phyloP scores from a whole-genome alignment of 2,888 invertebrate species.

The Cactoblastis cactorum region DNA sequence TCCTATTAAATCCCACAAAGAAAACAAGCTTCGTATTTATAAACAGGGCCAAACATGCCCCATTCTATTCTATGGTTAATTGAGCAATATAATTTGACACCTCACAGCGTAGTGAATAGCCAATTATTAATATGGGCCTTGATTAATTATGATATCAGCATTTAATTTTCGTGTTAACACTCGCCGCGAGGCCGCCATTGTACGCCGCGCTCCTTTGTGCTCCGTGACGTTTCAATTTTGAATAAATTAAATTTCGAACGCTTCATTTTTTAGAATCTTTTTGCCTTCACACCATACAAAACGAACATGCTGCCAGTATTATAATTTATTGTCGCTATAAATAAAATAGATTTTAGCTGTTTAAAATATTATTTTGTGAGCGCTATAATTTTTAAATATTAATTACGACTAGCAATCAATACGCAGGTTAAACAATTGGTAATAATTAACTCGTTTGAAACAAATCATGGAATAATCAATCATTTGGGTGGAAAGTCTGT shows the following conservation, averaged over 20 bases:
- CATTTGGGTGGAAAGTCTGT: neutral
- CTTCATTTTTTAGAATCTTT: conserved; percentile 71
- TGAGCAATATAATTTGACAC: conserved; percentile 79
- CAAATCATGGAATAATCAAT: conserved; percentile 18
- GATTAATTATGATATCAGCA: conserved; percentile 80
- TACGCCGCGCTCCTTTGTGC: conserved; percentile 66
- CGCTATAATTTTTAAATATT: conserved; percentile 18
- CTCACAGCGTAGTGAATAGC: conserved; percentile 75
- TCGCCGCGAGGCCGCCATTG: conserved; percentile 63
- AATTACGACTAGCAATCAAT: conserved; percentile 3
- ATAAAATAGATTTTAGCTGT: conserved; percentile 54
- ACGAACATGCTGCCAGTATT: conserved; percentile 67
- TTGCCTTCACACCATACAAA: conserved; percentile 46
- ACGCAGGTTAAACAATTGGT: conserved; percentile 16
- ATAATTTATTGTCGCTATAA: conserved; percentile 71
- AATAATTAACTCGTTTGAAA: conserved; percentile 18
- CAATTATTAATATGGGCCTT: conserved; percentile 78
- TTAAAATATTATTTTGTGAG: conserved; percentile 38
- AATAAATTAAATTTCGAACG: conserved; percentile 80
- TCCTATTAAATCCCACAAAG: conserved; percentile 18
- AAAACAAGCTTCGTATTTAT: conserved; percentile 40
- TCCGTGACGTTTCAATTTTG: conserved; percentile 79
- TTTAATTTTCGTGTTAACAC: conserved; percentile 79
- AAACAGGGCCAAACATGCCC: conserved; percentile 61
- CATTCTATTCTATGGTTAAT: conserved; percentile 74